Percentiles rank a stretch among this genome's conserved stretches.
phyloP scores from a whole-genome alignment of 92 coral and sea anemone genomes.

The Parazoanthus swiftii region DNA sequence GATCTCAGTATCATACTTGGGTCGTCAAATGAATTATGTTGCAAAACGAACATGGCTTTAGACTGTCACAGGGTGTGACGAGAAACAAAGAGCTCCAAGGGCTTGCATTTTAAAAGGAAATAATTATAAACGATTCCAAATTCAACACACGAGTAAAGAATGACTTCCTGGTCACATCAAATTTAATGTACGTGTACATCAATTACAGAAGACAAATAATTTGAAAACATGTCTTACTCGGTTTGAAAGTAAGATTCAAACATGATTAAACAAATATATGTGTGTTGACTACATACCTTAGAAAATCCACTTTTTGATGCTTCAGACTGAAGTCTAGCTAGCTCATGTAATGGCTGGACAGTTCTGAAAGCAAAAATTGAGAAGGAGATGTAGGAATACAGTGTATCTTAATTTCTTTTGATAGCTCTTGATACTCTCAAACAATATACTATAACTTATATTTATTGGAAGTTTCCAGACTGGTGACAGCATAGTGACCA shows the following conservation, averaged over 20 bases:
- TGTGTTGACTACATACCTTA: conserved; percentile 56
- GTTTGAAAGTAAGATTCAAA: no score
- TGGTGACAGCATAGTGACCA: no score
- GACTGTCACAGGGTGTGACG: background rate
- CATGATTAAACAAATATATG: background rate
- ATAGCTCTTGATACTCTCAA: background rate
- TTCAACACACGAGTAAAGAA: no score
- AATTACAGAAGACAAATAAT: no score
- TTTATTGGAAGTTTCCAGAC: background rate
- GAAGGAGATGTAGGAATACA: background rate
- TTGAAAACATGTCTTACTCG: background rate
- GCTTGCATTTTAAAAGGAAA: no score
- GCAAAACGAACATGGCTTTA: no score
- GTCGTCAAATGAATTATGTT: background rate
- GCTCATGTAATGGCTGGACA: conserved; percentile 74
- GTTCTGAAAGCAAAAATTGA: conserved; percentile 49
- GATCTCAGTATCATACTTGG: background rate
- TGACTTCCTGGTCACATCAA: no score
- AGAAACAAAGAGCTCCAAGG: background rate
- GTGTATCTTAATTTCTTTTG: no score
- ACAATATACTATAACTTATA: no score
- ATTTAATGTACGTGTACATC: background rate
- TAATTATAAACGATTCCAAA: no score
- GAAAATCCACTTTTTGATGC: conserved; percentile 81
- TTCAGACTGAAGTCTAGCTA: conserved; percentile 83